Evolutionary conservation across 2,888 invertebrate genomes (phyloP).

Genomic region (Lordiphosa andalusiaca): DNA sequence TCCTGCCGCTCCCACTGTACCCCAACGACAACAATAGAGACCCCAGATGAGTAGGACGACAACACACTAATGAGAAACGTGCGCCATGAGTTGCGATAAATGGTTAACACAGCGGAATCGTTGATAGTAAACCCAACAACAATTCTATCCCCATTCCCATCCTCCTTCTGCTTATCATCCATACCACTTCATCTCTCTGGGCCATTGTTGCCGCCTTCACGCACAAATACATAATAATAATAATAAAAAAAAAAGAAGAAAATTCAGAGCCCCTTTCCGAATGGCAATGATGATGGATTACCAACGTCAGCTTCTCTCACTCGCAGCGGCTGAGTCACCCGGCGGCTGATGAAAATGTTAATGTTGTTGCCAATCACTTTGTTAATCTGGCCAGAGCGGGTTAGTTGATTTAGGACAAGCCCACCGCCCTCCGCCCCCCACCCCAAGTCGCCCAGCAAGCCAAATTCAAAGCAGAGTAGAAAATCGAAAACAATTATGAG

Average conservation of each 20-base stretch:
- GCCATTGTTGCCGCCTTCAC: conserved; percentile 34
- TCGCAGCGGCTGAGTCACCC: conserved; percentile 9
- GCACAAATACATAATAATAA: conserved; percentile 64
- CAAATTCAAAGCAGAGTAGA: conserved; percentile 28
- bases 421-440: background rate
- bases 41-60: conserved; percentile 7
- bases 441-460: conserved; percentile 1
- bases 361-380: conserved; percentile 75
- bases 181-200: conserved; percentile 1
- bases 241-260: too few relatives aligned
- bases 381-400: conserved; percentile 58
- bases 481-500: conserved; percentile 72
- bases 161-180: conserved; percentile 3
- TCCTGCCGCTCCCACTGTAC: conserved; percentile 10
- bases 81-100: conserved; percentile 65
- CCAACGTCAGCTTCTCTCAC: conserved; percentile 42
- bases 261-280: conserved; percentile 61
- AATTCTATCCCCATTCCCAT: background rate
- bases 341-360: conserved; percentile 71
- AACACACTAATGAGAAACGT: conserved; percentile 66
- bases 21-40: conserved; percentile 15
- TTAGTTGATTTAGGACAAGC: conserved; percentile 56
- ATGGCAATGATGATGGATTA: conserved; percentile 69
- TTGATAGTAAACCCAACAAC: conserved; percentile 30
- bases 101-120: conserved; percentile 55